Evolutionary conservation across 30 jellyfish, hydroid and myxozoan genomes (phyloP).

Genomic region (Clytia hemisphaerica): DNA sequence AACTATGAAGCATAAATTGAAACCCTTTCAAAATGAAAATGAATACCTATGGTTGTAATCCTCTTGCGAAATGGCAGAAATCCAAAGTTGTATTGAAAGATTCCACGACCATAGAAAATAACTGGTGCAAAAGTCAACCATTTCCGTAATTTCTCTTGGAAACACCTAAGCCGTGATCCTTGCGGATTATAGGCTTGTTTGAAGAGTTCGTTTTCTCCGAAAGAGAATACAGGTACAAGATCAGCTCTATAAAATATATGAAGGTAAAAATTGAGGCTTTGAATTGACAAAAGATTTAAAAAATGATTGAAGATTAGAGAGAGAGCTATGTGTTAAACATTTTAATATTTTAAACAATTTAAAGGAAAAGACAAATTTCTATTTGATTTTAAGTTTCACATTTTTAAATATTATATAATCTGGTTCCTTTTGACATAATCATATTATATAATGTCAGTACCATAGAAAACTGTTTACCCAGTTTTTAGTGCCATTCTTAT

Average conservation of each 20-base stretch:
- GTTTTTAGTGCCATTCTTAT: conserved; percentile 79
- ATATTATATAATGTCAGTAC: too few species aligned
- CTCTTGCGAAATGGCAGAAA: conserved; percentile 69
- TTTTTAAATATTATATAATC: too few species aligned
- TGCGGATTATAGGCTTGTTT: conserved; percentile 59
- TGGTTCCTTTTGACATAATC: too few species aligned
- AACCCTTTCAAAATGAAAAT: background rate
- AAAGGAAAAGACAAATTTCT: too few species aligned
- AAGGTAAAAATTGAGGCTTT: background rate
- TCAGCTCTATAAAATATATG: conserved; percentile 42
- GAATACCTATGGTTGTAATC: conserved; percentile 70
- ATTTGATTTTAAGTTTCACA: too few species aligned
- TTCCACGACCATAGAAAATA: conserved; percentile 82
- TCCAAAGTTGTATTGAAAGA: conserved; percentile 83
- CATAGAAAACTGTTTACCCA: conserved; percentile 45
- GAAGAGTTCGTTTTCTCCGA: conserved; percentile 86
- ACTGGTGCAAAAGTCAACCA: conserved; percentile 73
- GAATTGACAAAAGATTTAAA: background rate
- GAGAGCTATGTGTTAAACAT: background rate
- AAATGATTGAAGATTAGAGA: background rate
- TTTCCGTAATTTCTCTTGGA: conserved; percentile 48
- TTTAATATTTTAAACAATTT: background rate
- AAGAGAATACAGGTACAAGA: conserved; percentile 83
- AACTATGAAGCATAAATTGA: background rate
- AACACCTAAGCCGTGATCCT: conserved; percentile 55